phyloP scores from a whole-genome alignment of 1,140 invertebrate genomes.

The Drosophila asahinai region DNA sequence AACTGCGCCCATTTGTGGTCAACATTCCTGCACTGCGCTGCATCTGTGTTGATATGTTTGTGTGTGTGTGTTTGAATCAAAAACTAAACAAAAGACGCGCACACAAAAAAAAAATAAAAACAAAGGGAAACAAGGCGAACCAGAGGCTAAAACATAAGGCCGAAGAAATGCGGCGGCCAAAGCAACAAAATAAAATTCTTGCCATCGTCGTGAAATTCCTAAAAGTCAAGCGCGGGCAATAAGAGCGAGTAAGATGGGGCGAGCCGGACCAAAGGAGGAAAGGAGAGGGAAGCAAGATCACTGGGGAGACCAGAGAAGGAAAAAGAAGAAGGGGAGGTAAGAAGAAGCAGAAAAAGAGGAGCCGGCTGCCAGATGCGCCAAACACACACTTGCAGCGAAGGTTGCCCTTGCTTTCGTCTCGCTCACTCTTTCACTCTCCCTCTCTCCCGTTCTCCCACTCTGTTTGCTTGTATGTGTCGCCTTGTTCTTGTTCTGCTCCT shows the following conservation, averaged over 20 bases:
- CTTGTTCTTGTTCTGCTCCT: slow-evolving; percentile 49
- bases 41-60: slow-evolving; percentile 11
- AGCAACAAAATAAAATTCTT: slow-evolving; percentile 81
- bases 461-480: slow-evolving; percentile 36
- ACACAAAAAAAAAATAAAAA: slow-evolving; percentile 72
- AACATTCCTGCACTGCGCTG: slow-evolving; percentile 55
- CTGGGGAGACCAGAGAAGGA: slow-evolving; percentile 5
- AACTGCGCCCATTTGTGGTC: slow-evolving; percentile 39
- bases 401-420: slow-evolving; percentile 40
- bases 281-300: slow-evolving; percentile 12
- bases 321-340: neutral
- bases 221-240: slow-evolving; percentile 61
- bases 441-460: slow-evolving; percentile 15
- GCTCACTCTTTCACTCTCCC: slow-evolving; percentile 15
- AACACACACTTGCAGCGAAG: slow-evolving; percentile 34
- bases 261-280: slow-evolving; percentile 20
- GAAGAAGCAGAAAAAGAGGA: slow-evolving; percentile 6
- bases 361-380: slow-evolving; percentile 53
- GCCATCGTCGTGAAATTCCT: slow-evolving; percentile 80
- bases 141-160: slow-evolving; percentile 75
- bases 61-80: slow-evolving; percentile 48
- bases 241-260: slow-evolving; percentile 35
- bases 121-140: slow-evolving; percentile 49
- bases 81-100: slow-evolving; percentile 77
- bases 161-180: slow-evolving; percentile 64